A percentile compares a stretch with the other conserved stretches of the same genome.
phyloP scores from a whole-genome alignment of 2,113 vertebrate species.

The Centrocercus urophasianus region DNA sequence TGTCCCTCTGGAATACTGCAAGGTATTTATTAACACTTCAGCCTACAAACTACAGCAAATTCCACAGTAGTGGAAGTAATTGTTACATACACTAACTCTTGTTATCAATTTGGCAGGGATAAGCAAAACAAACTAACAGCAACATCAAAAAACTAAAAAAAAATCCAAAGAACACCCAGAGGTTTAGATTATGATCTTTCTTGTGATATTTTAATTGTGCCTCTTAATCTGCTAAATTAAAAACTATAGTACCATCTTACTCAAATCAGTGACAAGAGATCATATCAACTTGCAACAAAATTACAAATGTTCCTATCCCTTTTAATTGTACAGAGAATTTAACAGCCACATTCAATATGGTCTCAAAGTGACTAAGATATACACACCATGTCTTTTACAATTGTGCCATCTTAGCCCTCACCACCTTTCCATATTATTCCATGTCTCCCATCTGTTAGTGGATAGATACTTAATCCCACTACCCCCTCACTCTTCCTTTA shows the following conservation, averaged over 20 bases:
- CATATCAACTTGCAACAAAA: conserved; percentile 78
- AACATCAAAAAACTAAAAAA: conserved; percentile 34
- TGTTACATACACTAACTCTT: conserved; percentile 75
- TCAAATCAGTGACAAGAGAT: conserved; percentile 81
- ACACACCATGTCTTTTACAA: conserved; percentile 15
- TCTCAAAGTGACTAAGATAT: conserved; percentile 44
- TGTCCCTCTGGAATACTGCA: conserved; percentile 77
- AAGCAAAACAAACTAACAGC: conserved; percentile 30
- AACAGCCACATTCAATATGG: conserved; percentile 62
- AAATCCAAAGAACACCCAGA: conserved; percentile 24
- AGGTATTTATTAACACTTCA: conserved; percentile 84
- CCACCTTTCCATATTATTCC: not conserved
- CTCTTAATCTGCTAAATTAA: conserved; percentile 86
- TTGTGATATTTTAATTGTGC: conserved; percentile 86
- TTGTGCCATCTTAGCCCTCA: not conserved
- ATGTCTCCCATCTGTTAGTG: not conserved
- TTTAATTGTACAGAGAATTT: conserved; percentile 76
- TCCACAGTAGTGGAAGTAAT: conserved; percentile 77
- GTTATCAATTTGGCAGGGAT: conserved; percentile 78
- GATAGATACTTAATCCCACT: not conserved
- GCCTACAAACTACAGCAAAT: conserved; percentile 78
- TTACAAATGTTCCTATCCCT: conserved; percentile 67
- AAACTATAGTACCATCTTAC: conserved; percentile 78
- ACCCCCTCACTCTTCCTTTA: not conserved
- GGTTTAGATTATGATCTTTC: conserved; percentile 81